Conservation (phyloP, 2,113 vertebrate species). For the Mastomys natalensis region DNA sequence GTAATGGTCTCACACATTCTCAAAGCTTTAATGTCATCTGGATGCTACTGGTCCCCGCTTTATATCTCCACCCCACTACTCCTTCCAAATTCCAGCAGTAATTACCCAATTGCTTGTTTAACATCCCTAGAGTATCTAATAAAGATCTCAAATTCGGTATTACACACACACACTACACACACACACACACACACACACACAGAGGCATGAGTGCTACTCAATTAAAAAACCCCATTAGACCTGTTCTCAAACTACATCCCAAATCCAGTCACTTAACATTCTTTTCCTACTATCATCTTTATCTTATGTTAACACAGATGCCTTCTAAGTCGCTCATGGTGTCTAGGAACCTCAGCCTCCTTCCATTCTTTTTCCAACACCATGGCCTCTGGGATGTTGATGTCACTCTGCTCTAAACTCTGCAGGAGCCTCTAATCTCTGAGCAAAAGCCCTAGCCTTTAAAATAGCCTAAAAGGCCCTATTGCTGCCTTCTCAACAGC, state of each 20-base stretch:
- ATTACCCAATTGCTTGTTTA: not conserved
- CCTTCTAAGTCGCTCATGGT: not conserved
- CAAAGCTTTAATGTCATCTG: not conserved
- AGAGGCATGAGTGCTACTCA: no score
- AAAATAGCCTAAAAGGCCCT: slow-evolving; percentile 60
- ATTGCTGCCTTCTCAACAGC: slow-evolving; percentile 2
- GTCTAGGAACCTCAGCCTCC: not conserved
- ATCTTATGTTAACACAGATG: not conserved
- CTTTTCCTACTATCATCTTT: not conserved
- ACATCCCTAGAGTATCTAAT: not conserved
- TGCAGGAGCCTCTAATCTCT: slow-evolving; percentile 16
- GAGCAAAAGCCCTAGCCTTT: slow-evolving; percentile 51
- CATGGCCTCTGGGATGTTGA: not conserved
- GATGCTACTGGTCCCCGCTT: not conserved
- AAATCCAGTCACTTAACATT: not conserved
- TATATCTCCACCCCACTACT: not conserved
- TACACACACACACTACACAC: not conserved
- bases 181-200: no score
- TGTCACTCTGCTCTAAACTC: slow-evolving; percentile 28
- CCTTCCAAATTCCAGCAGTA: not conserved
- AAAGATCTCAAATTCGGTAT: slow-evolving; percentile 5
- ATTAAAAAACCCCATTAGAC: not conserved
- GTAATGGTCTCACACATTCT: not conserved
- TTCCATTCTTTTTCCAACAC: not conserved
- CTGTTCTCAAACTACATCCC: not conserved